Evolutionary conservation across 1,140 invertebrate species (phyloP).

Genomic region (Drosophila orosa): DNA sequence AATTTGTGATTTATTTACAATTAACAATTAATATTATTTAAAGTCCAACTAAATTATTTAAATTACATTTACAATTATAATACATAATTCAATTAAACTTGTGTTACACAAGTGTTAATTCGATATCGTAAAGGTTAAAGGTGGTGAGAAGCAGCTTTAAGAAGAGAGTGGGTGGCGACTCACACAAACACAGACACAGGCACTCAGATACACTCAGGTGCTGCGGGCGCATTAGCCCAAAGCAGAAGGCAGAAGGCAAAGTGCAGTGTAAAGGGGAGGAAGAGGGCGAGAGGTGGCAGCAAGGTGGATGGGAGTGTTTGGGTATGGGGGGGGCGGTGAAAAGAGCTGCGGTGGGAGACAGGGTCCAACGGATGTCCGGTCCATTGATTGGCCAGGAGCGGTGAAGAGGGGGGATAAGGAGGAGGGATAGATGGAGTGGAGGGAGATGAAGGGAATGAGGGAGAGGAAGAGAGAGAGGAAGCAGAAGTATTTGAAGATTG

Average conservation of each 20-base stretch:
- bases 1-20: too few relatives aligned
- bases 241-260: slow-evolving; percentile 25
- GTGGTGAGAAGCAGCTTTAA: background rate
- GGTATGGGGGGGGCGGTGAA: slow-evolving; percentile 8
- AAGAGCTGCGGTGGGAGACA: slow-evolving; percentile 5
- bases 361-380: slow-evolving; percentile 43
- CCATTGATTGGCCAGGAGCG: slow-evolving; percentile 32
- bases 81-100: background rate
- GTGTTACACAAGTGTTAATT: background rate
- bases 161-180: slow-evolving; percentile 2
- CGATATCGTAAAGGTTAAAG: slow-evolving; percentile 22
- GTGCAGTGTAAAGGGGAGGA: slow-evolving; percentile 17
- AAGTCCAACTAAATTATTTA: background rate
- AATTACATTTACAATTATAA: background rate
- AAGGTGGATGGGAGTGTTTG: background rate
- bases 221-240: slow-evolving; percentile 24
- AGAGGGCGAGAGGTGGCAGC: background rate
- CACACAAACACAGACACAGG: slow-evolving; percentile 1
- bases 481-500: background rate
- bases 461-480: background rate
- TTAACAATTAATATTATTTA: too few relatives aligned
- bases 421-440: background rate
- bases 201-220: slow-evolving; percentile 15
- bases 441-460: background rate
- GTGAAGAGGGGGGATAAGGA: background rate